A percentile compares a stretch with the other conserved stretches of the same genome.
Evolutionary conservation across 1,140 invertebrate genomes (phyloP).

Genomic region (Lordiphosa clarofinis): DNA sequence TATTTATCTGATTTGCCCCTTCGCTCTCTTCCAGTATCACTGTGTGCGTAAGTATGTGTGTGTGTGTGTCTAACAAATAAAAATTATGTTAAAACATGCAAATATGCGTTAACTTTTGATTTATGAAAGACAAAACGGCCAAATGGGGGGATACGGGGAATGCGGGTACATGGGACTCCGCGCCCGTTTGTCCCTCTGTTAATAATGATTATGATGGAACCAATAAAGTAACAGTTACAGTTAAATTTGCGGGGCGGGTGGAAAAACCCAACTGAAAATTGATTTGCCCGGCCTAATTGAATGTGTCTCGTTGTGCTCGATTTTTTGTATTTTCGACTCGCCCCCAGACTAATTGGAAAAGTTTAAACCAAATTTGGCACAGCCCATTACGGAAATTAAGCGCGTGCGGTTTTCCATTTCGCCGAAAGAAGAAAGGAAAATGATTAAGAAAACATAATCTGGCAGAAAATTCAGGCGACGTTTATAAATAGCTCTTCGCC

Average conservation of each 20-base stretch:
- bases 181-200: constrained; percentile 55
- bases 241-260: constrained; percentile 36
- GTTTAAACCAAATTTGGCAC: constrained; percentile 61
- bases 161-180: background rate
- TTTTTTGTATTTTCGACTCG: constrained; percentile 28
- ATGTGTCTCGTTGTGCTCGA: constrained; percentile 39
- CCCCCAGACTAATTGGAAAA: constrained; percentile 66
- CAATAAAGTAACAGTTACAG: constrained; percentile 54
- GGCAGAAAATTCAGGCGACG: constrained; percentile 62
- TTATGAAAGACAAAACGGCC: constrained; percentile 64
- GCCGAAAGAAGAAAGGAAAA: constrained; percentile 33
- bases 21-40: background rate
- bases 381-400: constrained; percentile 75
- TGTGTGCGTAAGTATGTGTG: constrained; percentile 34
- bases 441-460: constrained; percentile 75
- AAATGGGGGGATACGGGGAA: constrained; percentile 1
- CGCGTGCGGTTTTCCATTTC: constrained; percentile 60
- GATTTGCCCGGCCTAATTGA: constrained; percentile 64
- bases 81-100: constrained; percentile 79
- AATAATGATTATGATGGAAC: constrained; percentile 68
- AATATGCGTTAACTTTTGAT: constrained; percentile 79
- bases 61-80: constrained; percentile 67
- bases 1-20: constrained; percentile 72
- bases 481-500: constrained; percentile 62
- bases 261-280: constrained; percentile 60